Conservation (phyloP, 2,113 vertebrate genomes). For the Oenanthe oenanthe region DNA sequence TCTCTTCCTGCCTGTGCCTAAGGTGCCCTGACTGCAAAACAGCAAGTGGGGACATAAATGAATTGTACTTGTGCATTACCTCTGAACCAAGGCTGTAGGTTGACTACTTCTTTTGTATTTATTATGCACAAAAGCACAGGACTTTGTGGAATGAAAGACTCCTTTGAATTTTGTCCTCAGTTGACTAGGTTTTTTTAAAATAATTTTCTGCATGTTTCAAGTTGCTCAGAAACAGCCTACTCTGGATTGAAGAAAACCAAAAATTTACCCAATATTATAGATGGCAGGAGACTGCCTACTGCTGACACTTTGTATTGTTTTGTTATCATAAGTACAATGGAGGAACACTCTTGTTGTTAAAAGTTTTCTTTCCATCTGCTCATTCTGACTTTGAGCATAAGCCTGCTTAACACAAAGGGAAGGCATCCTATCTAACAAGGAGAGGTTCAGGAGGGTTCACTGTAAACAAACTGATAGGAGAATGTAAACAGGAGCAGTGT, state of each 20-base stretch:
- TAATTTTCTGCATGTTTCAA: not conserved
- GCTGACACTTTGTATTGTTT: slow-evolving; percentile 45
- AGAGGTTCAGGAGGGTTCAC: slow-evolving; percentile 60
- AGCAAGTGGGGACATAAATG: not conserved
- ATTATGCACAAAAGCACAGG: not conserved
- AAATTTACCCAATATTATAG: not conserved
- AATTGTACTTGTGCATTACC: not conserved
- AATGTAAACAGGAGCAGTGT: slow-evolving; percentile 45
- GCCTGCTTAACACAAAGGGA: slow-evolving; percentile 56
- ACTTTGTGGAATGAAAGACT: not conserved
- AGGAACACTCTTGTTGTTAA: slow-evolving; percentile 46
- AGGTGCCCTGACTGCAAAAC: not conserved
- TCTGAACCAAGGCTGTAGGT: not conserved
- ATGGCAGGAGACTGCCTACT: slow-evolving; percentile 27
- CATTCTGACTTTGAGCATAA: slow-evolving; percentile 58
- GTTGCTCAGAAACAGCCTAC: slow-evolving; percentile 53
- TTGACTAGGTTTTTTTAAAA: not conserved
- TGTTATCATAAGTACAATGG: slow-evolving; percentile 49
- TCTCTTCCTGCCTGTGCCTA: not conserved
- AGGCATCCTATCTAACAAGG: slow-evolving; percentile 34
- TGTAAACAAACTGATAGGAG: slow-evolving; percentile 64
- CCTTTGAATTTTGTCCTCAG: slow-evolving; percentile 12
- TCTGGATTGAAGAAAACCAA: slow-evolving; percentile 11
- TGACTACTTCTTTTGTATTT: not conserved
- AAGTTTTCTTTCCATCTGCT: slow-evolving; percentile 67